A percentile compares a stretch with the other conserved stretches of the same genome.
These are phyloP conservation scores for Anolis carolinensis DNA, from an alignment of 2,113 vertebrate species.

Conservation along the genomic window DNA sequence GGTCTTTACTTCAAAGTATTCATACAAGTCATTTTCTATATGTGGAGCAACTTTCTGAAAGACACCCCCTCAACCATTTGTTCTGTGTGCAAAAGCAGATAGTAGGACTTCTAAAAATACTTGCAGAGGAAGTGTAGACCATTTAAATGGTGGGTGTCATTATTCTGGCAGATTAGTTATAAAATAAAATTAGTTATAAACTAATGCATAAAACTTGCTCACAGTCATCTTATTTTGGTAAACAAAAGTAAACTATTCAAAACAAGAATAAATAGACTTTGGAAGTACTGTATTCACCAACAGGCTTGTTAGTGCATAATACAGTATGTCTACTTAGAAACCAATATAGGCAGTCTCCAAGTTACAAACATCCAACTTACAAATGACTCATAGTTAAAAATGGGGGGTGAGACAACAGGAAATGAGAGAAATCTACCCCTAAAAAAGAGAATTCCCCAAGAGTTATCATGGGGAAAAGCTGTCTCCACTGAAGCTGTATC, in stretches of 20 bases:
- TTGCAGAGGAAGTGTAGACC: constrained; percentile 25
- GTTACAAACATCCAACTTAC: no score
- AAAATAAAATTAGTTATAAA: not conserved
- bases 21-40: constrained; percentile 57
- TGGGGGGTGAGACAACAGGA: no score
- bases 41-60: constrained; percentile 42
- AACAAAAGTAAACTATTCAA: not conserved
- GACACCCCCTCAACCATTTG: not conserved
- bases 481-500: no score
- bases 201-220: not conserved
- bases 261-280: no score
- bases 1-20: constrained; percentile 64
- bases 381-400: no score
- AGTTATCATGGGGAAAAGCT: no score
- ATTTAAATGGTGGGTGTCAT: constrained; percentile 29
- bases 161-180: constrained; percentile 22
- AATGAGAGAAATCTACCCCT: no score
- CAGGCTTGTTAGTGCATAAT: no score
- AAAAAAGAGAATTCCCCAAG: no score
- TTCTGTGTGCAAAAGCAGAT: constrained; percentile 41
- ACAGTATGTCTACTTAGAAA: no score
- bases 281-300: no score
- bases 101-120: constrained; percentile 34
- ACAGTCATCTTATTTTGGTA: not conserved
- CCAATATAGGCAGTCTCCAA: no score